These are phyloP conservation scores for Drosophila conformis DNA, from an alignment of 2,888 invertebrate species.

Conservation along the genomic window DNA sequence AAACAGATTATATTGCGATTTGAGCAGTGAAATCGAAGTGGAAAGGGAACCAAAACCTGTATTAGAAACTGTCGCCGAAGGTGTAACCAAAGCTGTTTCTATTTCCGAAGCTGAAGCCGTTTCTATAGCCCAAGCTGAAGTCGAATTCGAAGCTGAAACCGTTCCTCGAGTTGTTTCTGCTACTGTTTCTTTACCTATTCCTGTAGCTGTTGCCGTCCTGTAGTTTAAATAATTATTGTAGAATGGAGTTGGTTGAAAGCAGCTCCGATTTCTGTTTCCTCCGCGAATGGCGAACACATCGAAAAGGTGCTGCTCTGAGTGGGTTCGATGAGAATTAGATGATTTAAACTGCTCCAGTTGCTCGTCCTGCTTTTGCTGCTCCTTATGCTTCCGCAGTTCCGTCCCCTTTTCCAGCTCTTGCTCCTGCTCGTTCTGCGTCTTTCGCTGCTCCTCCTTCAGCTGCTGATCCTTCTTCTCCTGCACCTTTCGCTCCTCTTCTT, in stretches of 20 bases:
- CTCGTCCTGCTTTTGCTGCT: neutral
- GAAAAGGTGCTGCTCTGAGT: neutral
- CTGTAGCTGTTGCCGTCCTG: neutral
- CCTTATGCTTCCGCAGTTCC: too few species aligned
- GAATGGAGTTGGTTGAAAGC: neutral
- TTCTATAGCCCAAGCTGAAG: neutral
- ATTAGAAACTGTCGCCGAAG: too few species aligned
- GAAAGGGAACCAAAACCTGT: neutral
- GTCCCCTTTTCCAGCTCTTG: neutral
- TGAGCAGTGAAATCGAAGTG: neutral
- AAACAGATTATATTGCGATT: constrained; percentile 11
- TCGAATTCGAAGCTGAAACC: neutral
- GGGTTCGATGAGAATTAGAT: neutral
- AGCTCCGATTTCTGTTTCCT: neutral
- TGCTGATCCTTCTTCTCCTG: neutral
- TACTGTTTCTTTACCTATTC: neutral
- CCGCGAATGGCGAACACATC: neutral
- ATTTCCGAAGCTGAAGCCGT: neutral
- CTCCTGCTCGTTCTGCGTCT: neutral
- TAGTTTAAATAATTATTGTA: neutral
- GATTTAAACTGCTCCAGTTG: neutral
- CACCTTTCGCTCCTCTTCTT: neutral
- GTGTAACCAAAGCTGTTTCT: neutral
- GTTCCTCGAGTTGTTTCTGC: neutral
- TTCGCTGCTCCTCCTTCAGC: neutral